Evolutionary conservation across 1,140 invertebrate genomes (phyloP).

Genomic region (Anthonomus grandis): DNA sequence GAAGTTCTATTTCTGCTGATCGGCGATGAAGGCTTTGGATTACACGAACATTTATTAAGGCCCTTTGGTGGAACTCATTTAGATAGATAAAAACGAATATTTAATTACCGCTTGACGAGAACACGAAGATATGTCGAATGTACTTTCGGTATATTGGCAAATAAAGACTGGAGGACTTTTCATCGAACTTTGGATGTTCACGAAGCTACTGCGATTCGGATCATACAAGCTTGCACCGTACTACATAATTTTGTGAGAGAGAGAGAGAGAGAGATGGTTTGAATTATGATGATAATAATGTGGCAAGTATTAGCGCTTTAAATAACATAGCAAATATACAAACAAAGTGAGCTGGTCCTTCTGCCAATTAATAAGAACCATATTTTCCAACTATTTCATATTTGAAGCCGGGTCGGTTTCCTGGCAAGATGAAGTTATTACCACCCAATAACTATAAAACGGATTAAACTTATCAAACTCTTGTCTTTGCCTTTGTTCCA

Average conservation of each 20-base stretch:
- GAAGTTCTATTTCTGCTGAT: constrained; percentile 39
- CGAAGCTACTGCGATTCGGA: constrained; percentile 5
- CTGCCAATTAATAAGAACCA: background rate
- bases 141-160: constrained; percentile 13
- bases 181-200: constrained; percentile 12
- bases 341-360: background rate
- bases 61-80: constrained; percentile 45
- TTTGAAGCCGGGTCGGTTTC: background rate
- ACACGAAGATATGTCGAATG: background rate
- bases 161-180: constrained; percentile 23
- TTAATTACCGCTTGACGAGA: background rate
- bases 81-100: constrained; percentile 30
- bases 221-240: constrained; percentile 16
- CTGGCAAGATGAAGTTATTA: constrained; percentile 1
- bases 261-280: background rate
- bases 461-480: constrained; percentile 14
- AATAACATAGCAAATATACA: background rate
- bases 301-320: background rate
- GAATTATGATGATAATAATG: background rate
- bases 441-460: background rate
- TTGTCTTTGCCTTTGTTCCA: constrained; percentile 4
- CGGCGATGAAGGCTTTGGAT: constrained; percentile 48
- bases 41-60: constrained; percentile 38
- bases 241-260: no score
- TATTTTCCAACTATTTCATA: no score